Conservation (phyloP, 2,113 vertebrate genomes). For the Loxodonta africana region DNA sequence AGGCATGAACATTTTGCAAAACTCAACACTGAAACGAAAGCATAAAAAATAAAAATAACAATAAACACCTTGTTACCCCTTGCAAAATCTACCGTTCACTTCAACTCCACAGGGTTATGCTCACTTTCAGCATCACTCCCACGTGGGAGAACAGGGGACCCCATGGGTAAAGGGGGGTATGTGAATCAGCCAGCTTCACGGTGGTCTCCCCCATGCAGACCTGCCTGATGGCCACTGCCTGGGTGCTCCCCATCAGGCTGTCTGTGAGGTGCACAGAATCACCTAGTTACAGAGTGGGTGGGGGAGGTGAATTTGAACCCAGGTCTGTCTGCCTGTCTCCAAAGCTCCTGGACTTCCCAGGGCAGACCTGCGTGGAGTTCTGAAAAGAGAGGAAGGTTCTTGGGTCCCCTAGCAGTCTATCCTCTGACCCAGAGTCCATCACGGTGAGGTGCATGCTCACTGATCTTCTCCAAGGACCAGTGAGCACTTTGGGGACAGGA, state of each 20-base stretch:
- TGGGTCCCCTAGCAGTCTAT: not conserved
- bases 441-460: not conserved
- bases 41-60: not conserved
- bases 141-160: not conserved
- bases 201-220: not conserved
- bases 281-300: not conserved
- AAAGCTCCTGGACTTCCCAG: not conserved
- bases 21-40: constrained; percentile 33
- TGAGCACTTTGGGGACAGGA: not conserved
- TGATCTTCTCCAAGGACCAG: not conserved
- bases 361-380: not conserved
- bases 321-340: not conserved
- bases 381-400: not conserved
- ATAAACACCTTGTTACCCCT: not conserved
- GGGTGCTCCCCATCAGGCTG: not conserved
- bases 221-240: not conserved
- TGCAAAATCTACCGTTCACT: not conserved
- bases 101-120: not conserved
- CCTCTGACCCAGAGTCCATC: not conserved
- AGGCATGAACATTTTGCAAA: not conserved
- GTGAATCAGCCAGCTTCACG: not conserved
- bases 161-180: not conserved
- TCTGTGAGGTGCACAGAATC: not conserved
- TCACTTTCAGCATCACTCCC: not conserved
- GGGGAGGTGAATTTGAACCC: not conserved